A percentile compares a stretch with the other conserved stretches of the same genome.
phyloP scores from a whole-genome alignment of 1,140 invertebrate species.

The Bombus pascuorum region DNA sequence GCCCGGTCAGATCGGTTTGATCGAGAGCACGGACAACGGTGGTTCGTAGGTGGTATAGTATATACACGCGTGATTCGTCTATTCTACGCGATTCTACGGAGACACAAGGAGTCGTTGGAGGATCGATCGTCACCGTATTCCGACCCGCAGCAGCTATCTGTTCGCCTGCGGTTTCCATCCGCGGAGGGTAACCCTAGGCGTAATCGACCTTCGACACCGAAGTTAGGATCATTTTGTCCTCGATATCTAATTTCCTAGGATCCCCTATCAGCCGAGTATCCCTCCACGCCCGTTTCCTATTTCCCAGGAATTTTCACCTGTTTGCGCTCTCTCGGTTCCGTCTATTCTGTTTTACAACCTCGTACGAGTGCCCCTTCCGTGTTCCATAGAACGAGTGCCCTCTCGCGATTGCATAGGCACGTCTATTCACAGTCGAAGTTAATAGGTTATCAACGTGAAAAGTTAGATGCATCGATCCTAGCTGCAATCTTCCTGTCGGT shows the following conservation, averaged over 20 bases:
- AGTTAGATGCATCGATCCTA: no score
- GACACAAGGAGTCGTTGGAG: background rate
- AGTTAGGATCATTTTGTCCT: constrained; percentile 37
- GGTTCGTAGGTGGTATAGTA: background rate
- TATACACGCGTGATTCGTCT: constrained; percentile 12
- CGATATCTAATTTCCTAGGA: constrained; percentile 46
- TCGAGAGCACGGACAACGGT: background rate
- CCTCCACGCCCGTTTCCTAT: background rate
- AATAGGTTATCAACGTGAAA: no score
- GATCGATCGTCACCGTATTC: constrained; percentile 24
- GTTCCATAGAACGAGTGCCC: no score
- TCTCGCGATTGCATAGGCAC: no score
- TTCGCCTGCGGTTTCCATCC: constrained; percentile 24
- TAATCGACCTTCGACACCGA: constrained; percentile 28
- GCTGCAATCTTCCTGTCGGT: no score
- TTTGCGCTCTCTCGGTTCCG: no score
- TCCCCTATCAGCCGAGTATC: background rate
- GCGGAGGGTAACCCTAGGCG: constrained; percentile 20
- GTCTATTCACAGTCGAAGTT: no score
- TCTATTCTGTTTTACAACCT: no score
- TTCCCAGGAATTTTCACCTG: constrained; percentile 31
- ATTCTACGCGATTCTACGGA: no score
- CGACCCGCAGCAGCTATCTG: background rate
- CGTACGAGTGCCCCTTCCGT: no score
- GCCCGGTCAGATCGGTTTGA: background rate